Percentiles rank a stretch among this genome's conserved stretches.
These are phyloP conservation scores for Crenuchus spilurus DNA, from an alignment of 2,797 vertebrate genomes.

Conservation along the genomic window DNA sequence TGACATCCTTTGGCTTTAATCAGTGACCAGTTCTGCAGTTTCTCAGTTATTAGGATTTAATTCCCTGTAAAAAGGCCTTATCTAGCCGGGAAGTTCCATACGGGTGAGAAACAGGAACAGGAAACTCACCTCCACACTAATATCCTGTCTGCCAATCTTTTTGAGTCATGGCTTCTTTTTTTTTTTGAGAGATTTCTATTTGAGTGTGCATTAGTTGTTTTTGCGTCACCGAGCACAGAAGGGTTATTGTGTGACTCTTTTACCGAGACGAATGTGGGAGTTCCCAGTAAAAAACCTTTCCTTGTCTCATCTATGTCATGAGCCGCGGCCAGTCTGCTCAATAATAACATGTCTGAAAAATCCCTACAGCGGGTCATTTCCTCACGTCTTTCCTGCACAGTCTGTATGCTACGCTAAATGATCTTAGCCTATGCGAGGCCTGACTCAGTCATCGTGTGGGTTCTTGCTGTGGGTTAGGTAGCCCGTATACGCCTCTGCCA, in stretches of 20 bases:
- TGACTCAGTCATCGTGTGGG: conserved; percentile 71
- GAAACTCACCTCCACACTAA: conserved; percentile 68
- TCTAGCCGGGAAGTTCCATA: conserved; percentile 69
- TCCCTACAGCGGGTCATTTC: conserved; percentile 12
- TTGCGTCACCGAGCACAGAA: conserved; percentile 17
- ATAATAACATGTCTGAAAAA: conserved; percentile 22
- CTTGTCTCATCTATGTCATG: background rate
- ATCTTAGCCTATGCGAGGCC: conserved; percentile 60
- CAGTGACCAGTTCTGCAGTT: background rate
- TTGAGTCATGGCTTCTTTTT: conserved; percentile 59
- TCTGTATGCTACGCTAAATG: conserved; percentile 11
- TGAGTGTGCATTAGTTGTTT: background rate
- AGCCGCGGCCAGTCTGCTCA: background rate
- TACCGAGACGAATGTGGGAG: background rate
- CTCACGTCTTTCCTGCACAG: conserved; percentile 20
- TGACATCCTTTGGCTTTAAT: background rate
- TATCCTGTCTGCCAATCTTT: conserved; percentile 72
- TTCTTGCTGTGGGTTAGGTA: conserved; percentile 66
- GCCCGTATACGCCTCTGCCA: conserved; percentile 59
- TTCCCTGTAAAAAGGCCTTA: too few relatives aligned
- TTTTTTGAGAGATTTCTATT: conserved; percentile 42
- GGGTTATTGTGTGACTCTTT: conserved; percentile 13
- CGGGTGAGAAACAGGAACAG: conserved; percentile 76
- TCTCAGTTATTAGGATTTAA: too few relatives aligned
- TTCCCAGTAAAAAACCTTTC: conserved; percentile 9